A percentile compares a stretch with the other conserved stretches of the same genome.
Conservation (phyloP, 1,140 invertebrate genomes). For the Drosophila ananassae region DNA sequence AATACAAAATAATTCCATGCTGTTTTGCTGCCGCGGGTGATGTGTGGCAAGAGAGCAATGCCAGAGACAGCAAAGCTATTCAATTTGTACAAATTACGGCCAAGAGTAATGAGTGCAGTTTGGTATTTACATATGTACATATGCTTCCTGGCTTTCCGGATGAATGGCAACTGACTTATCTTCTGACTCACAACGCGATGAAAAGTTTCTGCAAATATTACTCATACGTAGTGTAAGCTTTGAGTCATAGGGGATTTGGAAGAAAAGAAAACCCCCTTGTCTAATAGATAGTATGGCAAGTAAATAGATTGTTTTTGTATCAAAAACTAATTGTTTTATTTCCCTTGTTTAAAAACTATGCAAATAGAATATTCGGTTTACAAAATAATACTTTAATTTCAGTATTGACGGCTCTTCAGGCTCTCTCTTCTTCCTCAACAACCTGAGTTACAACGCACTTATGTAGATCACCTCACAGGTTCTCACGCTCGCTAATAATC, state of each 20-base stretch:
- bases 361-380: conserved; percentile 72
- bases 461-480: background rate
- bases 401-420: conserved; percentile 37
- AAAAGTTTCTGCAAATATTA: conserved; percentile 26
- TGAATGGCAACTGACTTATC: conserved; percentile 1
- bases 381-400: conserved; percentile 74
- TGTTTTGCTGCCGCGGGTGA: background rate
- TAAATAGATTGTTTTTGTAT: conserved; percentile 34
- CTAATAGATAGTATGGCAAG: too few species aligned
- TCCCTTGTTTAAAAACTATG: conserved; percentile 70
- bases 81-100: conserved; percentile 40
- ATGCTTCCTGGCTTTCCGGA: conserved; percentile 13
- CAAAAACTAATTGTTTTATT: conserved; percentile 73
- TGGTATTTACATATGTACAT: conserved; percentile 7
- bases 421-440: conserved; percentile 31
- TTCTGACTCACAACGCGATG: conserved; percentile 13
- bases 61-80: conserved; percentile 32
- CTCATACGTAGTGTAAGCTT: conserved; percentile 14
- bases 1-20: conserved; percentile 58
- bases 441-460: conserved; percentile 46
- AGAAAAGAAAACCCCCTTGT: too few species aligned
- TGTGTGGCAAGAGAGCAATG: background rate
- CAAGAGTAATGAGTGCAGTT: conserved; percentile 18
- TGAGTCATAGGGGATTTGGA: conserved; percentile 5
- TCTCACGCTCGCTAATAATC: conserved; percentile 17